A percentile compares a stretch with the other conserved stretches of the same genome.
These are phyloP conservation scores for Ooceraea biroi DNA, from an alignment of 1,140 invertebrate genomes.

Conservation along the genomic window DNA sequence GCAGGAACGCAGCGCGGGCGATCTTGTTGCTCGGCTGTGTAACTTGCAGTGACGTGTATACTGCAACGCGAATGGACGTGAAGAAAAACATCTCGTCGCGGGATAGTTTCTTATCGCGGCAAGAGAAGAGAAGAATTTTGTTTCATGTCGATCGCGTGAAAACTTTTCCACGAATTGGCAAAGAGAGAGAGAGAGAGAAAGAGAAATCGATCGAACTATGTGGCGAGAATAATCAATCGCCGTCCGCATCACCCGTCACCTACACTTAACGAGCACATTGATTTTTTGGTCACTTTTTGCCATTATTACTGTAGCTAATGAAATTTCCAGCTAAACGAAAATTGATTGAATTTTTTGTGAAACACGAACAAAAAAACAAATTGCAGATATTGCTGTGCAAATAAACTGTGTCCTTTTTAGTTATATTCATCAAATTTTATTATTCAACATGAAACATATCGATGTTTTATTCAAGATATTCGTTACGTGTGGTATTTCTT, in stretches of 20 bases:
- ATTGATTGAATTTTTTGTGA: too few species aligned
- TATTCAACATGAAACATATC: too few species aligned
- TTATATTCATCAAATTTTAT: too few species aligned
- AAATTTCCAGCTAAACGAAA: too few species aligned
- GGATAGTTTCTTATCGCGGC: conserved; percentile 7
- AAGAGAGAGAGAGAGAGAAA: background rate
- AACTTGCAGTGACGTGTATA: background rate
- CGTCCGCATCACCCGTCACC: background rate
- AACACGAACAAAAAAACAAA: too few species aligned
- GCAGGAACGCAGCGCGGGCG: background rate
- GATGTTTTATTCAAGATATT: too few species aligned
- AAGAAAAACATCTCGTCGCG: background rate
- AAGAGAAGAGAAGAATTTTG: background rate
- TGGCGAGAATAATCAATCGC: background rate
- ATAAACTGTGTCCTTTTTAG: too few species aligned
- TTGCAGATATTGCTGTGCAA: too few species aligned
- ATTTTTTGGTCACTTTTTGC: too few species aligned
- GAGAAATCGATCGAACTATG: background rate
- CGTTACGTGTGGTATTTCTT: too few species aligned
- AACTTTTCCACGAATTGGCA: conserved; percentile 5
- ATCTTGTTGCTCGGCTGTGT: conserved; percentile 3
- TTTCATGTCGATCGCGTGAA: background rate
- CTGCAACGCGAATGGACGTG: background rate
- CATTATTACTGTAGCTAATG: too few species aligned
- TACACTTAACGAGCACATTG: background rate